Evolutionary conservation across 64 coral and sea anemone genomes (phyloP), one percentile per base, ranked within the genome.

Genomic region (Astreopora myriophthalma): DNA sequence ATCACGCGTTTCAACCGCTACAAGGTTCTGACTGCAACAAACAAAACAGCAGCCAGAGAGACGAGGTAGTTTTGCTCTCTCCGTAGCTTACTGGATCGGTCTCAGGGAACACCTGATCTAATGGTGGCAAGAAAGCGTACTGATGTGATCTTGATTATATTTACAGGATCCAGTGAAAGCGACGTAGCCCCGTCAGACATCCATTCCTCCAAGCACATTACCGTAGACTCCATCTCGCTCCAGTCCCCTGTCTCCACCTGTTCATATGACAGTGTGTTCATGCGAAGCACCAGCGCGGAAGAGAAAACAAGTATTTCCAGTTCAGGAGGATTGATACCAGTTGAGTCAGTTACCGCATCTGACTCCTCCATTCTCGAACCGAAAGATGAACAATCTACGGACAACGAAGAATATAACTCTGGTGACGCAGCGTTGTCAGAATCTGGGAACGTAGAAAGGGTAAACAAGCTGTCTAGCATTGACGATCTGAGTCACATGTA

Each of bases 101-200:
- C n/a, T n/a, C n/a, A n/a, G n/a, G n/a, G n/a, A n/a, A n/a, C 12
- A 19, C 10, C 51, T 55, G 16, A 3, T 3, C 12, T 16, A 55
- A 11, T 44, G 40, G 40, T 44, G 40, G 40, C 40, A 44, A 44
- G 40, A 44, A 11, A 44, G 11, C 11, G 17, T 16, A 16, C 61
- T 64, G 23, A 20, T 8, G 9, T 25, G 20, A 64, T 3, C 5
- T n/a, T 64, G 6, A 24, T 26, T 26, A 8, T 24, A 11, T 78
- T 78, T 25, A n/a, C 75, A 83, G 49, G 31, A 24, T 83, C 52
- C 57, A 83, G 79, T 64, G 79, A 63, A 66, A 64, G 79, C 23
- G 79, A 83, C 19, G 31, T 83, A 14, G 22, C 57, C 19, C 38
- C 79, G 1, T 57, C 79, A 35, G 52, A 37, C 12, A 34, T 64